Evolutionary conservation across 2,888 invertebrate species (phyloP).

Genomic region (Pyrgus malvae): DNA sequence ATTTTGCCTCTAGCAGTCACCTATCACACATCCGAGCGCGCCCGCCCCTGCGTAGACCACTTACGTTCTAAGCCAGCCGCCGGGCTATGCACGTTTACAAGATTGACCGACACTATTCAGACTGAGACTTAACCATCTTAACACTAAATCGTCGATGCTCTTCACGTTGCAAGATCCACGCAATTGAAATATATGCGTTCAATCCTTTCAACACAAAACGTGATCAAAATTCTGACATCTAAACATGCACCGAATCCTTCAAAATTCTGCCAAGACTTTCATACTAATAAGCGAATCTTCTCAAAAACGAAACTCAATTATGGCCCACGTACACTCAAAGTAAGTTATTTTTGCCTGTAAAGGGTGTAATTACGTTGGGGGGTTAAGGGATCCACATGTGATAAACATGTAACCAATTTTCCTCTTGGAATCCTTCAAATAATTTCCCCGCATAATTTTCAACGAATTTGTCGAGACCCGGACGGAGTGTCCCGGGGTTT

Average conservation of each 20-base stretch:
- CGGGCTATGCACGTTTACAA: no score
- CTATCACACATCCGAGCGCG: no score
- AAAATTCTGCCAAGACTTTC: conserved; percentile 9
- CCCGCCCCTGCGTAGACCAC: no score
- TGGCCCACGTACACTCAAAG: conserved; percentile 16
- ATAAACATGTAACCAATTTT: conserved; percentile 21
- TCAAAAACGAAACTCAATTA: conserved; percentile 14
- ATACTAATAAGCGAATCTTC: conserved; percentile 17
- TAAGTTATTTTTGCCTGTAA: conserved; percentile 20
- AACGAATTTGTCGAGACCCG: conserved; percentile 17
- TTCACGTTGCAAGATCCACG: neutral
- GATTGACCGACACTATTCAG: no score
- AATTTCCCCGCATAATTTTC: conserved; percentile 22
- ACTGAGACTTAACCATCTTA: no score
- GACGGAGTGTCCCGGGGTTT: conserved; percentile 6
- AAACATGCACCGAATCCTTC: neutral
- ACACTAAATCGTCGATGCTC: no score
- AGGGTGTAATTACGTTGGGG: conserved; percentile 23
- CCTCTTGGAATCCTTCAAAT: conserved; percentile 20
- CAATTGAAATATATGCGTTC: neutral
- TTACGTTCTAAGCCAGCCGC: no score
- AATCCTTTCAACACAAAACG: conserved; percentile 1
- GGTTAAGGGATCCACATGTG: conserved; percentile 10
- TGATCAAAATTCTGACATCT: neutral
- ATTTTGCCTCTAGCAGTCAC: no score